These are phyloP conservation scores for Tethea ocularis DNA, from an alignment of 2,888 invertebrate genomes.

Conservation along the genomic window DNA sequence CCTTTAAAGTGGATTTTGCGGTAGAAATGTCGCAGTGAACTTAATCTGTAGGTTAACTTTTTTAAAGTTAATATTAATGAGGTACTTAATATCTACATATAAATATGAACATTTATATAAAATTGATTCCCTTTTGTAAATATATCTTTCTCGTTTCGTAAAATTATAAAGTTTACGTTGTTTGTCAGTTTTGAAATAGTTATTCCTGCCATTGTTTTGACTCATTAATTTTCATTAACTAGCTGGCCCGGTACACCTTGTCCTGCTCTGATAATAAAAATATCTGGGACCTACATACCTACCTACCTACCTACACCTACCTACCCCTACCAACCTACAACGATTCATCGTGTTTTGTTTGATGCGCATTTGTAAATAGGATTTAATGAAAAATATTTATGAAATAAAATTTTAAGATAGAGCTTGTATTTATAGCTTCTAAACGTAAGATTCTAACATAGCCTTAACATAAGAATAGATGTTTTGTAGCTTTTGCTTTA, in stretches of 20 bases:
- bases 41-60: neutral
- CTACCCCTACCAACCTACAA: too few relatives aligned
- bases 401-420: neutral
- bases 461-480: neutral
- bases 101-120: neutral
- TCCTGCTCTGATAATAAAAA: too few relatives aligned
- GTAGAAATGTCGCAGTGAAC: neutral
- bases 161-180: too few relatives aligned
- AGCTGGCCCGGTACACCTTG: too few relatives aligned
- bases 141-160: neutral
- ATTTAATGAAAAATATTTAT: conserved; percentile 24
- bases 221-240: neutral
- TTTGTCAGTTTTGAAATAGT: too few relatives aligned
- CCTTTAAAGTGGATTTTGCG: neutral
- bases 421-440: neutral
- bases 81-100: neutral
- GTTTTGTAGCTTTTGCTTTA: neutral
- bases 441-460: neutral
- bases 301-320: too few relatives aligned
- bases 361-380: conserved; percentile 49
- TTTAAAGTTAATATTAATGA: neutral
- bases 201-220: too few relatives aligned
- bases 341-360: conserved; percentile 14
- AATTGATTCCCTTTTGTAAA: neutral
- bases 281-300: too few relatives aligned